Conservation (phyloP, 2,888 invertebrate genomes). For the Priocnemis perturbator region DNA sequence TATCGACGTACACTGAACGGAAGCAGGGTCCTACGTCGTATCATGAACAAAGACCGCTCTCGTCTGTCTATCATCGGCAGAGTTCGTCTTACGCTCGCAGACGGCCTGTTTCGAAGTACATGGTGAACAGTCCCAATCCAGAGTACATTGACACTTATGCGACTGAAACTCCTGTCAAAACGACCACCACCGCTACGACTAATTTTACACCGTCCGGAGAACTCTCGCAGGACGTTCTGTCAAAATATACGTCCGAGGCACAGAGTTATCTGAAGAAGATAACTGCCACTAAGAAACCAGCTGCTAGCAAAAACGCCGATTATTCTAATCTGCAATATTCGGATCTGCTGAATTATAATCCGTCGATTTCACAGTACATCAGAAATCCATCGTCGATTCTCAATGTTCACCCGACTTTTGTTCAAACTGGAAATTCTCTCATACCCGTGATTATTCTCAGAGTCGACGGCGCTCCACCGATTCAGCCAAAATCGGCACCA, state of each 20-base stretch:
- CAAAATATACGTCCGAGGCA: slow-evolving; percentile 57
- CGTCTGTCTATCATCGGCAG: not conserved
- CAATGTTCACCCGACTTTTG: slow-evolving; percentile 71
- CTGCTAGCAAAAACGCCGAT: slow-evolving; percentile 23
- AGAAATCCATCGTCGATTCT: slow-evolving; percentile 71
- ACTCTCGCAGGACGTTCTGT: slow-evolving; percentile 37
- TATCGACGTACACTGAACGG: too few species aligned
- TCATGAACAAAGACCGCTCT: too few species aligned
- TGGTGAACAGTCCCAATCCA: slow-evolving; percentile 61
- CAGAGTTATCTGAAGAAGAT: slow-evolving; percentile 55
- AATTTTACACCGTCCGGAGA: slow-evolving; percentile 48
- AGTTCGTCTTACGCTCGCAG: not conserved
- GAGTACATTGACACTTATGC: slow-evolving; percentile 57
- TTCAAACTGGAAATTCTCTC: slow-evolving; percentile 70
- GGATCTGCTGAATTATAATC: slow-evolving; percentile 68
- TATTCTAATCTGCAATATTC: slow-evolving; percentile 62
- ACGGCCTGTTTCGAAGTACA: slow-evolving; percentile 53
- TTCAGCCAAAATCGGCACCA: slow-evolving; percentile 57
- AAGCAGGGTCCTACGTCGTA: too few species aligned
- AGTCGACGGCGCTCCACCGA: slow-evolving; percentile 69
- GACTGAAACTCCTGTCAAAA: slow-evolving; percentile 29
- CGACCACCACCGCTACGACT: slow-evolving; percentile 35
- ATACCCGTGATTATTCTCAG: slow-evolving; percentile 72
- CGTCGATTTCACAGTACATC: slow-evolving; percentile 72
- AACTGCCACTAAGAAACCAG: slow-evolving; percentile 27